These are phyloP conservation scores for Alca torda DNA, from an alignment of 2,797 vertebrate genomes.

Conservation along the genomic window DNA sequence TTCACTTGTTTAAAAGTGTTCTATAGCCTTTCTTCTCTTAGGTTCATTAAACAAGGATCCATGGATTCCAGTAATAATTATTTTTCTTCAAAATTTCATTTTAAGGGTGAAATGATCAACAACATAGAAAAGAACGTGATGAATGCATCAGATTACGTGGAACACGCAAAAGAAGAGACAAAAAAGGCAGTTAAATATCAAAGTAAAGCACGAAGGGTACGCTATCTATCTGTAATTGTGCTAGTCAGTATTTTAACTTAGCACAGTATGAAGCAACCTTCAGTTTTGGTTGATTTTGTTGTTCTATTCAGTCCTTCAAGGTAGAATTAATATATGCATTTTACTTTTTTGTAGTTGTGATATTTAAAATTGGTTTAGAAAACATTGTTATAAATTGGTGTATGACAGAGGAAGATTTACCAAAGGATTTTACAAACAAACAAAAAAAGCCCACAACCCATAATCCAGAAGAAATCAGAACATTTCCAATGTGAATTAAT, in stretches of 20 bases:
- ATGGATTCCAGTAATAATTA: background rate
- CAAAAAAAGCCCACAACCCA: no score
- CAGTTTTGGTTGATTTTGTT: background rate
- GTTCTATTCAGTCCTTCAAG: background rate
- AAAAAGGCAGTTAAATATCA: conserved; percentile 93
- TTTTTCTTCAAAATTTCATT: background rate
- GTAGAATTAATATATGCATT: background rate
- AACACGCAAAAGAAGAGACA: conserved; percentile 90
- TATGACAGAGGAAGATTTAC: background rate
- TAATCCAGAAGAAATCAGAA: background rate
- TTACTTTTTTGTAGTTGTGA: background rate
- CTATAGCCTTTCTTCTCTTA: background rate
- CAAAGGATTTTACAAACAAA: background rate
- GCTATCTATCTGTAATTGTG: conserved; percentile 8
- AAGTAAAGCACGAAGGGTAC: conserved; percentile 90
- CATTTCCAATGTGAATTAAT: background rate
- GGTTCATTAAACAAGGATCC: no score
- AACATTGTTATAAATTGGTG: background rate
- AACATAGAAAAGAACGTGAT: conserved; percentile 94
- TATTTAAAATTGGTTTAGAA: background rate
- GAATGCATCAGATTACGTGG: conserved; percentile 88
- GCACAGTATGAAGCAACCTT: background rate
- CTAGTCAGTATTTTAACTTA: background rate
- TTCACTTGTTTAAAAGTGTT: background rate
- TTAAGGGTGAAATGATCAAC: conserved; percentile 95